phyloP scores from a whole-genome alignment of 2,888 invertebrate species.

The Rotaria sp. region DNA sequence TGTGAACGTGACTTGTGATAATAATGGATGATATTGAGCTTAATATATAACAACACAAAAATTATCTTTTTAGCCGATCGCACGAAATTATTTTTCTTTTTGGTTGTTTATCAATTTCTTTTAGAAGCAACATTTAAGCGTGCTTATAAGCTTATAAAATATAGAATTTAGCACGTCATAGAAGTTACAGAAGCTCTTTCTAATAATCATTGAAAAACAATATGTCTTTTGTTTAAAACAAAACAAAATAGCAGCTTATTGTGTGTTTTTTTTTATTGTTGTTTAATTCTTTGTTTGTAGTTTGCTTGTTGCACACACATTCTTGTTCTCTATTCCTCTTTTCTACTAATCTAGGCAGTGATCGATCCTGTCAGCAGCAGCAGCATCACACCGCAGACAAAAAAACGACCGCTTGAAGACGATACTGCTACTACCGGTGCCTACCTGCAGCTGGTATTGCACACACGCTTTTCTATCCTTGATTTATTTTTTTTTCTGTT shows the following conservation, averaged over 20 bases:
- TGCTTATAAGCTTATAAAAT: not conserved
- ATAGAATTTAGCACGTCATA: not conserved
- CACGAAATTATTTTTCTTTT: not conserved
- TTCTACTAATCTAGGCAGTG: constrained; percentile 10
- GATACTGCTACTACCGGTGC: constrained; percentile 30
- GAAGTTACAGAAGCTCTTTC: not conserved
- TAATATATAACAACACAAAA: not conserved
- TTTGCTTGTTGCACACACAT: constrained; percentile 11
- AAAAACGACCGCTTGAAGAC: constrained; percentile 32
- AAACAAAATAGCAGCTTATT: not conserved
- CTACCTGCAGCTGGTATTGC: constrained; percentile 29
- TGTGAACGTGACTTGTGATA: constrained; percentile 4
- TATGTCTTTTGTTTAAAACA: not conserved
- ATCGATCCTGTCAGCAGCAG: constrained; percentile 11
- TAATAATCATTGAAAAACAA: not conserved
- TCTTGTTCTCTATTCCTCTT: not conserved
- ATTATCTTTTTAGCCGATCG: not conserved
- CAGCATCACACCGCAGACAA: constrained; percentile 26
- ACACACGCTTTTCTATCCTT: constrained; percentile 25
- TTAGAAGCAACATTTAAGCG: not conserved
- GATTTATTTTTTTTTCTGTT: constrained; percentile 24
- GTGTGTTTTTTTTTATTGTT: constrained; percentile 21
- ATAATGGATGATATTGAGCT: constrained; percentile 2
- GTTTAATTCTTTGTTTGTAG: not conserved
- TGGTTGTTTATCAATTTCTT: not conserved